Conservation (phyloP, 2,888 invertebrate species). For the Pristionchus japonicus region DNA sequence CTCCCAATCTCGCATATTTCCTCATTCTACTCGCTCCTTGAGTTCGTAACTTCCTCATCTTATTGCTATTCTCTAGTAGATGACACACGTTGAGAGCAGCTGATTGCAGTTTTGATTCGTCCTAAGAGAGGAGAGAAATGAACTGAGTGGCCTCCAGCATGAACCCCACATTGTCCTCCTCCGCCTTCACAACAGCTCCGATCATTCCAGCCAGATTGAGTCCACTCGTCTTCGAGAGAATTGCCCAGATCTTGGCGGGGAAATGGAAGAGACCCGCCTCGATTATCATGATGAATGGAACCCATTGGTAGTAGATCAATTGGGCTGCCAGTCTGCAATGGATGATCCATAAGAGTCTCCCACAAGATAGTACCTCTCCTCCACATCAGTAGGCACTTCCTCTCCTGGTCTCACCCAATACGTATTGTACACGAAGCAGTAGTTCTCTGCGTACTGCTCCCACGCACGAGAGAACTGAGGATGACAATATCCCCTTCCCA, state of each 20-base stretch:
- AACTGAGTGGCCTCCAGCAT: no score
- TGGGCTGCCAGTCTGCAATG: slow-evolving; percentile 66
- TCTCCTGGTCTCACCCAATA: slow-evolving; percentile 72
- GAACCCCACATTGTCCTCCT: slow-evolving; percentile 60
- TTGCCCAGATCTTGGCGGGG: slow-evolving; percentile 33
- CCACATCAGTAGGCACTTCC: slow-evolving; percentile 62
- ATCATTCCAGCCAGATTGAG: slow-evolving; percentile 70
- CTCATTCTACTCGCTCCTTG: slow-evolving; percentile 53
- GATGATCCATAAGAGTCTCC: no score
- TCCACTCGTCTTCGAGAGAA: slow-evolving; percentile 50
- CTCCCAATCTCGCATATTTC: slow-evolving; percentile 60
- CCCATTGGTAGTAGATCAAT: slow-evolving; percentile 73
- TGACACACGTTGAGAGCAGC: not conserved
- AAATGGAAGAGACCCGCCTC: slow-evolving; percentile 46
- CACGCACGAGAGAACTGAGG: slow-evolving; percentile 69
- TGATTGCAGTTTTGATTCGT: slow-evolving; percentile 10
- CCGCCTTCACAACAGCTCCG: slow-evolving; percentile 64
- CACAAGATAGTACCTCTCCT: slow-evolving; percentile 66
- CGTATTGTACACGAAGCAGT: slow-evolving; percentile 74
- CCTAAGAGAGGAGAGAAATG: no score
- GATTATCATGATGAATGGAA: slow-evolving; percentile 69
- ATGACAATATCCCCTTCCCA: no score
- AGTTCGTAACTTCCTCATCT: slow-evolving; percentile 48
- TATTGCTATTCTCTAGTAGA: slow-evolving; percentile 40
- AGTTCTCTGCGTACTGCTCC: slow-evolving; percentile 74